Evolutionary conservation across 2,797 vertebrate genomes (phyloP), one percentile per base, ranked within the genome.

Genomic region (Phyllotis vaccarum): DNA sequence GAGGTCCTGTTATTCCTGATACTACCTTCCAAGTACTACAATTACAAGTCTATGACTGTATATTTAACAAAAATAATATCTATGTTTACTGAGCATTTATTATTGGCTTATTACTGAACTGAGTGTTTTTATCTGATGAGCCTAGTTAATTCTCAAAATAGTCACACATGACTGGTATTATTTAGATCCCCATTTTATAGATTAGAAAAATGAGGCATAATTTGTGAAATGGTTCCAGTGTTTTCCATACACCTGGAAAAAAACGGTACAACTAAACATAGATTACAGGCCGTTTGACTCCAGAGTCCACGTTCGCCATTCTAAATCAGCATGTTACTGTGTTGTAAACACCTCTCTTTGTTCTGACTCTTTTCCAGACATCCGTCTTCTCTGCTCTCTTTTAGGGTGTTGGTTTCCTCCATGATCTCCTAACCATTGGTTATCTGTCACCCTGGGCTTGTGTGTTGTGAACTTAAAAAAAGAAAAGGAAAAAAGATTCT

Each of bases 91-190:
- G 14, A 83, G 29, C 54, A 62, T 29, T 85, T 85, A 78, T 49
- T 56, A 66, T 62, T 89, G n/a, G n/a, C 70, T 89, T 31, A 34
- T 83, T 76, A 76, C 31, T 58, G 6, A 89, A n/a, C 12, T 86
- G 43, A 86, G 22, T 83, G 54, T 95, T 74, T 52, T 58, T 56
- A 81, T 58, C 29, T 56, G 16, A 56, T 80, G n/a, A 43, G 56
- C 34, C 58, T 54, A 81, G 27, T 79, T 93, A 66, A 74, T 64
- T 81, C 80, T 93, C 75, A 86, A 46, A 89, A 17, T 31, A 86
- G 66, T 49, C 81, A 43, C 66, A 43, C 68, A 6, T 34, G 9
- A 43, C 37, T 76, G 14, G 7, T 52, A 79, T 87, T 60, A 58
- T 82, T 92, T 75, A 72, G 88, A 58, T 62, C 37, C 49, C 40